Evolutionary conservation across 1,140 invertebrate species (phyloP).

Genomic region (Rhyzopertha dominica): DNA sequence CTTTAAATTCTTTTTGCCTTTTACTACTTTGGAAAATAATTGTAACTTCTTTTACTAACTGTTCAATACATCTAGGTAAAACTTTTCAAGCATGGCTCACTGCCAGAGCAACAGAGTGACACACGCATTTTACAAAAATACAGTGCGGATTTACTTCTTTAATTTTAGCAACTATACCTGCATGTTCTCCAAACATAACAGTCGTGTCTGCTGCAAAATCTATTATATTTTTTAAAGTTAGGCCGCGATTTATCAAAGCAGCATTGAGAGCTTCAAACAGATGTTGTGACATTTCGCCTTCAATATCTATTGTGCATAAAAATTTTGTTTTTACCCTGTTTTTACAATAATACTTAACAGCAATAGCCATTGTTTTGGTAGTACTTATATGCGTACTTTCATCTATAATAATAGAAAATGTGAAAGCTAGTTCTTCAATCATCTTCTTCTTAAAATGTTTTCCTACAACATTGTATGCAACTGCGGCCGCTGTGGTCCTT

Average conservation of each 20-base stretch:
- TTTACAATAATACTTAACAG: too few relatives aligned
- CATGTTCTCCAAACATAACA: conserved; percentile 29
- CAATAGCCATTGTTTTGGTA: too few relatives aligned
- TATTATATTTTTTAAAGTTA: conserved; percentile 24
- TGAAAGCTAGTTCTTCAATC: too few relatives aligned
- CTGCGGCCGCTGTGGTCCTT: too few relatives aligned
- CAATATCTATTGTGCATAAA: conserved; percentile 12
- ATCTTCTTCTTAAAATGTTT: too few relatives aligned
- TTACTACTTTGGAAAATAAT: conserved; percentile 20
- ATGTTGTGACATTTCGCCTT: conserved; percentile 13
- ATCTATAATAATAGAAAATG: too few relatives aligned
- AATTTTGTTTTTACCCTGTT: conserved; percentile 1
- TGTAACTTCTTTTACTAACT: conserved; percentile 7
- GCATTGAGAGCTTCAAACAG: conserved; percentile 13
- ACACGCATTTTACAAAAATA: conserved; percentile 29
- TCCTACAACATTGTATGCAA: too few relatives aligned
- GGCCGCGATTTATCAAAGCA: conserved; percentile 13
- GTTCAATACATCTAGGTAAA: conserved; percentile 4
- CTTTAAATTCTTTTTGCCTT: conserved; percentile 20
- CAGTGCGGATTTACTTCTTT: conserved; percentile 24
- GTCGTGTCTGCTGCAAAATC: conserved; percentile 31
- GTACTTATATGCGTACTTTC: too few relatives aligned
- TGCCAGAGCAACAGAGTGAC: conserved; percentile 23
- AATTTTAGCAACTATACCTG: conserved; percentile 29
- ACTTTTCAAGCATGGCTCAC: conserved; percentile 23